Percentiles rank a stretch among this genome's conserved stretches.
phyloP scores from a whole-genome alignment of 2,888 invertebrate genomes.

The Agrotis clavis region DNA sequence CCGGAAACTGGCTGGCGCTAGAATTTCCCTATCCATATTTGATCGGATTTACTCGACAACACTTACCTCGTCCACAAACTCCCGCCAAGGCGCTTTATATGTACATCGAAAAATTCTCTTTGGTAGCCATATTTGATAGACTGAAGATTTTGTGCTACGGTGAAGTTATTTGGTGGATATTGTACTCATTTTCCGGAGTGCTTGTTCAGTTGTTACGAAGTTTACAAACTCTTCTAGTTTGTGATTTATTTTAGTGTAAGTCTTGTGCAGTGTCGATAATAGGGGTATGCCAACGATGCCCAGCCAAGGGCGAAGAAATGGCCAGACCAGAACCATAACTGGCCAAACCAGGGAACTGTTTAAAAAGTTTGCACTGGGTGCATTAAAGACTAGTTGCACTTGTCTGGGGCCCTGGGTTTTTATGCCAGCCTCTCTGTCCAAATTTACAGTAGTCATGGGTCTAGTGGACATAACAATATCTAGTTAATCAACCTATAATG shows the following conservation, averaged over 20 bases:
- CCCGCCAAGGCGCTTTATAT: slow-evolving; percentile 72
- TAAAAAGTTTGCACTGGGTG: no score
- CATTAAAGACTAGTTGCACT: no score
- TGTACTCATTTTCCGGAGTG: slow-evolving; percentile 29
- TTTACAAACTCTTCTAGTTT: background rate
- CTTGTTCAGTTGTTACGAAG: background rate
- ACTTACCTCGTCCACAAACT: slow-evolving; percentile 76
- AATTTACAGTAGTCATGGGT: background rate
- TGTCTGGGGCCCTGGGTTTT: no score
- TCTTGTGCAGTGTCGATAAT: no score
- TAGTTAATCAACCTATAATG: no score
- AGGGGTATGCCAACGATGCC: no score
- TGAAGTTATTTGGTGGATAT: slow-evolving; percentile 27
- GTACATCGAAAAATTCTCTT: slow-evolving; percentile 73
- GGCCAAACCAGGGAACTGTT: no score
- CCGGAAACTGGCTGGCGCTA: slow-evolving; percentile 71
- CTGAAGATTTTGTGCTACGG: slow-evolving; percentile 45
- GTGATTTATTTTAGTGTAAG: no score
- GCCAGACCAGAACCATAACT: no score
- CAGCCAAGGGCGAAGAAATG: no score
- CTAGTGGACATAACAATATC: background rate
- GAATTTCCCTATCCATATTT: slow-evolving; percentile 82
- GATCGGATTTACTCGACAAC: slow-evolving; percentile 82
- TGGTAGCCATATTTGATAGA: slow-evolving; percentile 54
- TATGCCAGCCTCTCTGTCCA: no score